Percentiles rank a stretch among this genome's conserved stretches.
Evolutionary conservation across 2,797 vertebrate genomes (phyloP).

Genomic region (Pyrocephalus nanus): DNA sequence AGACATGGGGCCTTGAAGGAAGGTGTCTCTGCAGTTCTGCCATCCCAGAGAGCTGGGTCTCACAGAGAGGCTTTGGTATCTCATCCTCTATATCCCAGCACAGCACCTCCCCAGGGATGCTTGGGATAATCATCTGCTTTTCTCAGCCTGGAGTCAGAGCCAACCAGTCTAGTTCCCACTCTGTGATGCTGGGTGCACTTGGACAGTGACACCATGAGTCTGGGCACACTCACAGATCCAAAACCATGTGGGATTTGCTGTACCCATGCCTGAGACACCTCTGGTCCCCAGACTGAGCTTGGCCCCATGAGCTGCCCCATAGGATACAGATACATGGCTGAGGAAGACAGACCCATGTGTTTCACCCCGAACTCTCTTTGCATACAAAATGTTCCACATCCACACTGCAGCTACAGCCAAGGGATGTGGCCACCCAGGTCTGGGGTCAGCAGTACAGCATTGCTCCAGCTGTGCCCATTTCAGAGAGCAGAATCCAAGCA

Average conservation of each 20-base stretch:
- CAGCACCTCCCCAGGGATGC: not conserved
- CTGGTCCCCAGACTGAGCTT: fast-evolving
- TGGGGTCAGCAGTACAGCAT: not conserved
- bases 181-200: fast-evolving
- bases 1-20: not conserved
- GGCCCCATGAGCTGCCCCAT: fast-evolving
- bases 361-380: not conserved
- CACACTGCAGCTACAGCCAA: not conserved
- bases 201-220: not conserved
- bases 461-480: not conserved
- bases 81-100: fast-evolving
- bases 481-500: not conserved
- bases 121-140: not conserved
- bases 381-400: not conserved
- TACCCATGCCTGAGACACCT: not conserved
- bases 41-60: not conserved
- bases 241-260: not conserved
- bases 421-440: fast-evolving
- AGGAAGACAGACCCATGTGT: not conserved
- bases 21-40: not conserved
- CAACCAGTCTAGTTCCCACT: not conserved
- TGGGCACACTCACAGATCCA: not conserved
- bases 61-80: not conserved
- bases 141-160: not conserved
- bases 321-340: fast-evolving